Conservation (phyloP, 92 coral and sea anemone species). For the Epizoanthus scotinus region DNA sequence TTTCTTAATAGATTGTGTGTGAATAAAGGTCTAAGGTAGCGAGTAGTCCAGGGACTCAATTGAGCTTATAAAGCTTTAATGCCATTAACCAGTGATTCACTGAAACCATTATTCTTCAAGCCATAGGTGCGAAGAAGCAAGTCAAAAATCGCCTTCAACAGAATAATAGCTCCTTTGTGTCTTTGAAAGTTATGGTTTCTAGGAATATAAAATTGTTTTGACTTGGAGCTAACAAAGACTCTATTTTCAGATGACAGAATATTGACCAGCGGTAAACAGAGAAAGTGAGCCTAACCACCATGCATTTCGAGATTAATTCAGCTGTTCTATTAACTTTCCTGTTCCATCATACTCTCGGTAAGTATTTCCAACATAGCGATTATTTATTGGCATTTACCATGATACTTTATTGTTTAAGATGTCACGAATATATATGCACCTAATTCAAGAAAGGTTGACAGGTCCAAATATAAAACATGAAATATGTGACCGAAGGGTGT, state of each 20-base stretch:
- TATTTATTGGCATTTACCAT: too few relatives aligned
- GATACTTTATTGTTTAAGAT: neutral
- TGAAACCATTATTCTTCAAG: neutral
- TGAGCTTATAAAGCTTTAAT: neutral
- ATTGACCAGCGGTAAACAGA: neutral
- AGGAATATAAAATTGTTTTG: neutral
- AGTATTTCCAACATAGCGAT: neutral
- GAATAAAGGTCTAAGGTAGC: neutral
- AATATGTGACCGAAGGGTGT: too few relatives aligned
- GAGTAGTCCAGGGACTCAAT: neutral
- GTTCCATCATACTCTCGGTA: neutral
- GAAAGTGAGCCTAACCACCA: neutral
- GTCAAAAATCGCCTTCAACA: neutral
- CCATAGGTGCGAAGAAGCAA: slow-evolving; percentile 4
- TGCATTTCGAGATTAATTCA: slow-evolving; percentile 7
- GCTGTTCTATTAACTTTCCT: slow-evolving; percentile 1
- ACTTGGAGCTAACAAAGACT: neutral
- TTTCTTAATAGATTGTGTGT: neutral
- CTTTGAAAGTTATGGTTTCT: too few relatives aligned
- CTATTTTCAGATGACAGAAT: neutral
- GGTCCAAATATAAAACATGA: too few relatives aligned
- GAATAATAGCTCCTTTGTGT: neutral
- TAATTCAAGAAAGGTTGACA: too few relatives aligned
- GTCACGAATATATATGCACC: too few relatives aligned
- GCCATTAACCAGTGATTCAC: neutral